Evolutionary conservation across 2,888 invertebrate species (phyloP).

Genomic region (Catotricha subobsoleta): DNA sequence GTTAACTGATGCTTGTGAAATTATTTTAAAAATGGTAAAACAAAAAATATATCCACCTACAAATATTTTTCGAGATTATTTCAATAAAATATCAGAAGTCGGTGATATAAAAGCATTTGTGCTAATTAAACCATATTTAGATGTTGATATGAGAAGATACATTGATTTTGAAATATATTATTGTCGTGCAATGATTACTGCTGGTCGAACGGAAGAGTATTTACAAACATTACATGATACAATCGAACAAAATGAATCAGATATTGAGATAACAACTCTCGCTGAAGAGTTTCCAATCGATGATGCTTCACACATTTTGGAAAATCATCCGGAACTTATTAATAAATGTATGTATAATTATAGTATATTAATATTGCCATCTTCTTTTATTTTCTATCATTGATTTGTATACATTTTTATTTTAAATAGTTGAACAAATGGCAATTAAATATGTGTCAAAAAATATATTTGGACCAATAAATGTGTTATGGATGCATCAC

Average conservation of each 20-base stretch:
- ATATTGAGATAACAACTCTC: conserved; percentile 30
- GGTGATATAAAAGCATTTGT: too few relatives aligned
- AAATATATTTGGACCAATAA: conserved; percentile 40
- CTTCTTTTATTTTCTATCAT: neutral
- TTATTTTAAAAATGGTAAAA: too few relatives aligned
- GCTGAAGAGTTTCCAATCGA: conserved; percentile 36
- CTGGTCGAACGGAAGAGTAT: conserved; percentile 35
- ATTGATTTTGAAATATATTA: too few relatives aligned
- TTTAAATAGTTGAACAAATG: conserved; percentile 45
- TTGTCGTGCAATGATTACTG: conserved; percentile 36
- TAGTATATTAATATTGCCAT: conserved; percentile 8
- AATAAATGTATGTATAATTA: conserved; percentile 36
- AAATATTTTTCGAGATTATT: too few relatives aligned
- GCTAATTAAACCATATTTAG: too few relatives aligned
- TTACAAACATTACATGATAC: conserved; percentile 37
- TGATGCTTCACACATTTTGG: conserved; percentile 36
- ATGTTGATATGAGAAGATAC: too few relatives aligned
- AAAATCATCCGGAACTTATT: conserved; percentile 33
- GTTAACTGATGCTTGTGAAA: too few relatives aligned
- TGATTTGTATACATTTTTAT: too few relatives aligned
- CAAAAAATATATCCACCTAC: too few relatives aligned
- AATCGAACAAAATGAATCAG: conserved; percentile 34
- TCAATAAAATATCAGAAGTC: too few relatives aligned
- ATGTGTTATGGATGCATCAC: conserved; percentile 53
- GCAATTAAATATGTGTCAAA: conserved; percentile 42